These are phyloP conservation scores for Hephaestus fuliginosus DNA, from an alignment of 2,797 vertebrate species.

Conservation along the genomic window DNA sequence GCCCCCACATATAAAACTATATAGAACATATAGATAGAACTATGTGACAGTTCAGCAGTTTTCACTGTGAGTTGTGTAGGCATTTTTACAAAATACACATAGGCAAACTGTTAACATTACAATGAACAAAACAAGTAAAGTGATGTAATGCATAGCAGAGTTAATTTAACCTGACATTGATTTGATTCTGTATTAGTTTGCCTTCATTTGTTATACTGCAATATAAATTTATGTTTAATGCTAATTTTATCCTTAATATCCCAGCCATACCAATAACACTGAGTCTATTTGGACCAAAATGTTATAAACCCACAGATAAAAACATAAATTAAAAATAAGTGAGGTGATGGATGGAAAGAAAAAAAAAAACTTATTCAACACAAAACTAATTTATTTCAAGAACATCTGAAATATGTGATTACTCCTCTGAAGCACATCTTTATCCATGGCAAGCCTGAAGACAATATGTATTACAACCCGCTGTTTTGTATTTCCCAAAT, in stretches of 20 bases:
- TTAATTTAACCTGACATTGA: neutral
- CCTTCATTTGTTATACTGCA: neutral
- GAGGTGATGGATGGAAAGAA: neutral
- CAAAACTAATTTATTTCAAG: constrained; percentile 78
- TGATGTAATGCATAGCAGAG: neutral
- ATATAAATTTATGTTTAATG: neutral
- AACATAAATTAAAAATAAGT: neutral
- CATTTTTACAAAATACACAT: no score
- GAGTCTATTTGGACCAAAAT: neutral
- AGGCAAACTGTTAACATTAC: neutral
- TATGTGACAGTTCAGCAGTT: no score
- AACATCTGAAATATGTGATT: constrained; percentile 66
- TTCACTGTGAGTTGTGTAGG: no score
- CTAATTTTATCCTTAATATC: neutral
- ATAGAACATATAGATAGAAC: no score
- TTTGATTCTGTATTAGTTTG: neutral
- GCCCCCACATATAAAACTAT: no score
- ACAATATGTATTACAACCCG: constrained; percentile 47
- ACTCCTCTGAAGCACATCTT: constrained; percentile 22
- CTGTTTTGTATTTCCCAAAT: constrained; percentile 22
- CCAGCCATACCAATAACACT: neutral
- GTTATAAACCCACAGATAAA: neutral
- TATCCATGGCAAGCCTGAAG: constrained; percentile 35
- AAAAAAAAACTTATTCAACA: constrained; percentile 56
- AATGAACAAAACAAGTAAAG: neutral